Percentiles rank a stretch among this genome's conserved stretches.
Conservation (phyloP, 2,797 vertebrate species). For the Tadarida brasiliensis region DNA sequence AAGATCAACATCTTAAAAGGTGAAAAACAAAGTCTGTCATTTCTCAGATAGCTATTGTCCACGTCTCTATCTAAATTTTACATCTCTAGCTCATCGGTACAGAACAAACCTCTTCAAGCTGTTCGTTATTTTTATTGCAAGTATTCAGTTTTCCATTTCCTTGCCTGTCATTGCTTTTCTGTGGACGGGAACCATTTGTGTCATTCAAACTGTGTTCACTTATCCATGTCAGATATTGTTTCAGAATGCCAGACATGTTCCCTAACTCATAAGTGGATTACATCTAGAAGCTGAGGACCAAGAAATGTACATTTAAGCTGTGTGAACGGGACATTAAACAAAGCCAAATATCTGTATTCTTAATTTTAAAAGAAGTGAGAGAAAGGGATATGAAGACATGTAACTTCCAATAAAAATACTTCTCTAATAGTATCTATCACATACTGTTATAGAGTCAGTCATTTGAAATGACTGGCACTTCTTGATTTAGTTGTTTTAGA, state of each 20-base stretch:
- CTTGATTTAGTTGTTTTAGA: conserved; percentile 65
- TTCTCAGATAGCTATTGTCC: conserved; percentile 75
- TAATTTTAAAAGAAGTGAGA: conserved; percentile 60
- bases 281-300: conserved; percentile 58
- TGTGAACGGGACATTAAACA: conserved; percentile 50
- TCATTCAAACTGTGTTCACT: conserved; percentile 84
- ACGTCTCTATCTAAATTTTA: conserved; percentile 81
- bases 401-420: conserved; percentile 41
- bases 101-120: conserved; percentile 78
- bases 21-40: conserved; percentile 79
- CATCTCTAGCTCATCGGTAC: conserved; percentile 78
- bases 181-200: conserved; percentile 81
- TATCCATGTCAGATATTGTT: conserved; percentile 78
- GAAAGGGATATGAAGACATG: conserved; percentile 9
- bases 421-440: conserved; percentile 45
- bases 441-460: conserved; percentile 22
- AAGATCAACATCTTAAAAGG: conserved; percentile 79
- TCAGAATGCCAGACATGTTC: conserved; percentile 74
- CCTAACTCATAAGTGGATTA: conserved; percentile 73
- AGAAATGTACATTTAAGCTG: conserved; percentile 37
- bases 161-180: conserved; percentile 82
- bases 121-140: conserved; percentile 83
- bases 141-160: conserved; percentile 83
- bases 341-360: conserved; percentile 54
- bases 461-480: conserved; percentile 33